Evolutionary conservation across 2,888 invertebrate species (phyloP).

Genomic region (Beris morrisii): DNA sequence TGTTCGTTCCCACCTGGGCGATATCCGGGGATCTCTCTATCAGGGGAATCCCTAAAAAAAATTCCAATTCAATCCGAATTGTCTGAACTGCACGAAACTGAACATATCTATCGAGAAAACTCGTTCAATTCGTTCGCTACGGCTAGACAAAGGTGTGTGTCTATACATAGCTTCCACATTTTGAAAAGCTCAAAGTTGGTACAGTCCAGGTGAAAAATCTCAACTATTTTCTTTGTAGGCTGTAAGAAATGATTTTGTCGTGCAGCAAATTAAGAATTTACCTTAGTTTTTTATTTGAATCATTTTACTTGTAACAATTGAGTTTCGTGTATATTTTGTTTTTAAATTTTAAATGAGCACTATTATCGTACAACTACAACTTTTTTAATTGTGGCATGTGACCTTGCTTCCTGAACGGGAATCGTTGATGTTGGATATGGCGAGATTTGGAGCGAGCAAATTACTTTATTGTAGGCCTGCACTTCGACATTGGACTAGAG

Average conservation of each 20-base stretch:
- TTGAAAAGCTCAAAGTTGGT: too few species aligned
- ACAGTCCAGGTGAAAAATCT: not conserved
- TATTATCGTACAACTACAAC: too few species aligned
- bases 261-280: slow-evolving; percentile 32
- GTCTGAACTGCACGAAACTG: too few species aligned
- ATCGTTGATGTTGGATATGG: slow-evolving; percentile 5
- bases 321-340: not conserved
- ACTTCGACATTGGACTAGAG: slow-evolving; percentile 44
- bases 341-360: not conserved
- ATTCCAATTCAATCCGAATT: too few species aligned
- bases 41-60: too few species aligned
- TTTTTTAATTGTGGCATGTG: slow-evolving; percentile 12
- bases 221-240: slow-evolving; percentile 43
- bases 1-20: too few species aligned
- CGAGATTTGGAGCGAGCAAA: slow-evolving; percentile 12
- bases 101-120: too few species aligned
- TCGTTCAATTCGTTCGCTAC: slow-evolving; percentile 61
- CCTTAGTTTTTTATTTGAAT: not conserved
- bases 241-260: slow-evolving; percentile 41
- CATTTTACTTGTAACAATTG: not conserved
- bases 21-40: slow-evolving; percentile 62
- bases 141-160: slow-evolving; percentile 62
- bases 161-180: too few species aligned
- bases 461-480: slow-evolving; percentile 7
- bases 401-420: slow-evolving; percentile 21